Evolutionary conservation across 35 echinoderm and acorn worm genomes (phyloP).

Genomic region (Hemicentrotus pulcherrimus): DNA sequence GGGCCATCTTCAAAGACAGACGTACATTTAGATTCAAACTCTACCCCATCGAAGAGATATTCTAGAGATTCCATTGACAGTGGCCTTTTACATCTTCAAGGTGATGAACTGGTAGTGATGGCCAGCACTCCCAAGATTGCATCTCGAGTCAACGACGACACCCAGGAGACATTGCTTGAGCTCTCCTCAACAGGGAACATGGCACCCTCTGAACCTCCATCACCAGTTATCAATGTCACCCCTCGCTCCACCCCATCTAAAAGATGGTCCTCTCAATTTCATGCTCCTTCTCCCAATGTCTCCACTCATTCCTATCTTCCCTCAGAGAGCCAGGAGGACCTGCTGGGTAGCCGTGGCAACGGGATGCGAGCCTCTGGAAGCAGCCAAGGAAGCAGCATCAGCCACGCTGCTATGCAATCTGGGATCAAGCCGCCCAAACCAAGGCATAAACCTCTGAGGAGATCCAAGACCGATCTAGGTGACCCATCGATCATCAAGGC

Average conservation of each 20-base stretch:
- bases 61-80: neutral
- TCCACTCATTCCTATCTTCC: neutral
- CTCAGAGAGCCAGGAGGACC: constrained; percentile 44
- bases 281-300: neutral
- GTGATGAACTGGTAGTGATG: neutral
- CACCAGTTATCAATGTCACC: neutral
- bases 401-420: constrained; percentile 1
- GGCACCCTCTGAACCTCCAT: neutral
- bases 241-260: neutral
- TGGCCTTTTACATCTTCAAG: neutral
- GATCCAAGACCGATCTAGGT: constrained; percentile 28
- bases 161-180: neutral
- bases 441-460: neutral
- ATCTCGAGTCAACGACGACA: neutral
- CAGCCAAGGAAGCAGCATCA: constrained; percentile 30
- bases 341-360: neutral
- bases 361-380: constrained; percentile 15
- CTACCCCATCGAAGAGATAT: neutral
- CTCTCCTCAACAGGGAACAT: neutral
- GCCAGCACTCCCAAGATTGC: neutral
- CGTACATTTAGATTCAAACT: neutral
- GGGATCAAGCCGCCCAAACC: constrained; percentile 34
- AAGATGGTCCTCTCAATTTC: neutral
- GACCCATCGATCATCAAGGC: constrained; percentile 46
- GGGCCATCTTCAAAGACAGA: neutral